Evolutionary conservation across 2,888 invertebrate species (phyloP).

Genomic region (Conchocele bisecta): DNA sequence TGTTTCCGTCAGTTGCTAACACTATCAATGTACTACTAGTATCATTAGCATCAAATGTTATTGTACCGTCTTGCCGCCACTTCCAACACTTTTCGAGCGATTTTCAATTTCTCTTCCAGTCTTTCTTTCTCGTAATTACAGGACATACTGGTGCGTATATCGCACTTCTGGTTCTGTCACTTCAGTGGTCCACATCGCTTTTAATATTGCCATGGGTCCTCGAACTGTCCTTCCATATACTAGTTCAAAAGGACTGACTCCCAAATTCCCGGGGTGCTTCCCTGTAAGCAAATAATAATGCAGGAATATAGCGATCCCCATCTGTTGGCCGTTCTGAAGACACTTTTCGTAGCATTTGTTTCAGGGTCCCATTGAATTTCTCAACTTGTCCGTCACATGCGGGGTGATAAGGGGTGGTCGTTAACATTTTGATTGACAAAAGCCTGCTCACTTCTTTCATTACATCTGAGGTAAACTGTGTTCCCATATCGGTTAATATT

Average conservation of each 20-base stretch:
- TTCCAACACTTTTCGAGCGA: conserved; percentile 12
- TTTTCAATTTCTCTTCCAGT: conserved; percentile 39
- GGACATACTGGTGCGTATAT: conserved; percentile 40
- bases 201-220: conserved; percentile 54
- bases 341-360: conserved; percentile 32
- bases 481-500: neutral
- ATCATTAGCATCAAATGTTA: conserved; percentile 40
- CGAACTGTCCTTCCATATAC: conserved; percentile 54
- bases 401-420: conserved; percentile 14
- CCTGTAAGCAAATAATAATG: conserved; percentile 48
- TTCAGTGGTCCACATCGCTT: neutral
- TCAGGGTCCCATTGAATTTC: conserved; percentile 51
- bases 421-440: conserved; percentile 32
- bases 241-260: conserved; percentile 54
- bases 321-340: conserved; percentile 27
- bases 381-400: conserved; percentile 45
- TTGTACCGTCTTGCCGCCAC: conserved; percentile 21
- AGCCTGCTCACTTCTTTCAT: conserved; percentile 41
- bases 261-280: conserved; percentile 52
- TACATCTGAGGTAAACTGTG: conserved; percentile 48
- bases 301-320: conserved; percentile 42
- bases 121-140: conserved; percentile 47
- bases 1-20: conserved; percentile 60
- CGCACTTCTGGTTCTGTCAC: conserved; percentile 1
- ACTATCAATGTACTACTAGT: conserved; percentile 55